Conservation (phyloP, 1,140 invertebrate genomes). For the Physella acuta region DNA sequence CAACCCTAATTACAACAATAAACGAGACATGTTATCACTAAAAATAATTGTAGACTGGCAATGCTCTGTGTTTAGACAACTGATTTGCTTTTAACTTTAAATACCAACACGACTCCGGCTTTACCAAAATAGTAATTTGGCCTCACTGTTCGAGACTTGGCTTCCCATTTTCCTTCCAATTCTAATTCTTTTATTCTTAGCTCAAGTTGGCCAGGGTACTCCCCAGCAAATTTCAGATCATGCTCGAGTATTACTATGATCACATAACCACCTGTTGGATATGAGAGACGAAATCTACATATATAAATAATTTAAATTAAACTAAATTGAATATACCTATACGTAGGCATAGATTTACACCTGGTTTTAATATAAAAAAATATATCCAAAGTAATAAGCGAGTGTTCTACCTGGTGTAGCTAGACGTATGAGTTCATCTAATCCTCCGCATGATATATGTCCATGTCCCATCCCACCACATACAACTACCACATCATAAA, state of each 20-base stretch:
- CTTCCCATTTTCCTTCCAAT: neutral
- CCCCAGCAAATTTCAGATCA: neutral
- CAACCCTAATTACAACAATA: too few species aligned
- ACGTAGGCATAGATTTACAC: too few species aligned
- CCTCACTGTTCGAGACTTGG: neutral
- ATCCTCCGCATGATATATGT: slow-evolving; percentile 58
- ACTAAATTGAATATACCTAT: too few species aligned
- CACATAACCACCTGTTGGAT: neutral
- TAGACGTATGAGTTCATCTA: slow-evolving; percentile 59
- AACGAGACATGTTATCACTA: too few species aligned
- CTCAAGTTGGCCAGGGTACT: neutral
- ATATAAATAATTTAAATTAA: too few species aligned
- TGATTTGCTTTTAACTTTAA: too few species aligned
- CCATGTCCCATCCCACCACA: slow-evolving; percentile 62
- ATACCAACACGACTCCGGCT: neutral
- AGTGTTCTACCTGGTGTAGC: slow-evolving; percentile 61
- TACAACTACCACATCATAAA: slow-evolving; percentile 54
- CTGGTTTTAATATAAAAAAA: too few species aligned
- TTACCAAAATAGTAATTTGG: neutral
- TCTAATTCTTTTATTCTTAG: neutral
- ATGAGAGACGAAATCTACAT: too few species aligned
- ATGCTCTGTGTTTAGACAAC: too few species aligned
- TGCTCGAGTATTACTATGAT: neutral
- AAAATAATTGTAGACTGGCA: too few species aligned
- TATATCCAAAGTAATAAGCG: too few species aligned